Evolutionary conservation across 2,113 vertebrate genomes (phyloP).

Genomic region (Elachura formosa): DNA sequence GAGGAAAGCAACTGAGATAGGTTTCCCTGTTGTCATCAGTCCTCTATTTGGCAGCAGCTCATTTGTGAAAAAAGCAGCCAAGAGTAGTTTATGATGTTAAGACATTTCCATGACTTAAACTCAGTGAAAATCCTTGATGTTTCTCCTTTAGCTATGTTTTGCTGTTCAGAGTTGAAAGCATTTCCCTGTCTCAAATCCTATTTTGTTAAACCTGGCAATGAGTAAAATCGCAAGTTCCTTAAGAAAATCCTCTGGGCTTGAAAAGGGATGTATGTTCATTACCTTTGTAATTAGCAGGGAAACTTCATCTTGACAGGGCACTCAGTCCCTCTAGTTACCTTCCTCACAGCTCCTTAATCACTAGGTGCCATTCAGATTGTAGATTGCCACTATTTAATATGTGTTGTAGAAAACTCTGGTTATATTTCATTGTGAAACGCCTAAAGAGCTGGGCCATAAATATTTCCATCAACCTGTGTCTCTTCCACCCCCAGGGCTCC

Average conservation of each 20-base stretch:
- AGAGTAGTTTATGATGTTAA: constrained; percentile 66
- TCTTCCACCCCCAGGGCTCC: background rate
- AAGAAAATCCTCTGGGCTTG: constrained; percentile 47
- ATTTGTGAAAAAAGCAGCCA: constrained; percentile 71
- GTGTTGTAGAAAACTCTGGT: constrained; percentile 39
- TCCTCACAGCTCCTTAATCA: background rate
- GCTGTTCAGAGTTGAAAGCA: constrained; percentile 62
- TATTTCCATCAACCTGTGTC: constrained; percentile 39
- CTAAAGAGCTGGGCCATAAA: background rate
- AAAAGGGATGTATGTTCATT: constrained; percentile 52
- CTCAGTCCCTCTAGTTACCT: constrained; percentile 3
- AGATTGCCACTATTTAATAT: constrained; percentile 28
- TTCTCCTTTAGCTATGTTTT: constrained; percentile 71
- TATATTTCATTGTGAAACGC: constrained; percentile 28
- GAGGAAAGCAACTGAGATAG: constrained; percentile 33
- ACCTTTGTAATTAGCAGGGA: constrained; percentile 47
- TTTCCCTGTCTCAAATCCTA: constrained; percentile 61
- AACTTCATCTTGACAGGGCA: constrained; percentile 18
- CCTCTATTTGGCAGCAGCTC: constrained; percentile 52
- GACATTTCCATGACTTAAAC: constrained; percentile 59
- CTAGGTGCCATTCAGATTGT: constrained; percentile 15
- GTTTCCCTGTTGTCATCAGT: constrained; percentile 18
- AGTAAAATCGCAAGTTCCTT: constrained; percentile 64
- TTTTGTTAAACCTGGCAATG: constrained; percentile 61
- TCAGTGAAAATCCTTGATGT: constrained; percentile 68